Evolutionary conservation across 2,888 invertebrate genomes (phyloP).

Genomic region (Mythimna vitellina): DNA sequence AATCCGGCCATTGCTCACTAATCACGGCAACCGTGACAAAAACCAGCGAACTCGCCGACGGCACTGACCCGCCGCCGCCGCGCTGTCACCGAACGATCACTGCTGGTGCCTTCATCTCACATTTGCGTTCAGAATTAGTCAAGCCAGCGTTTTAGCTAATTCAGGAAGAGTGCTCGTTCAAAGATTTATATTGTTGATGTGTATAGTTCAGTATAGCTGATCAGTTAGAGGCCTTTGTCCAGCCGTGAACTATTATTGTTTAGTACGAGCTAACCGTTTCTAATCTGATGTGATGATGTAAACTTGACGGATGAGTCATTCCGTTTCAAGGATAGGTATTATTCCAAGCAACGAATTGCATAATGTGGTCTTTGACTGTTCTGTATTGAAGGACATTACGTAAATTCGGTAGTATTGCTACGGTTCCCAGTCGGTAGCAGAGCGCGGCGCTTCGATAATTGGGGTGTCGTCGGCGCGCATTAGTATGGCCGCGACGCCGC

Average conservation of each 20-base stretch:
- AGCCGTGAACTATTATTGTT: constrained; percentile 11
- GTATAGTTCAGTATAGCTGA: background rate
- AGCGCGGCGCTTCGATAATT: constrained; percentile 3
- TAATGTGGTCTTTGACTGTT: background rate
- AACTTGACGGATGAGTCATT: background rate
- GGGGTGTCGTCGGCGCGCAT: constrained; percentile 18
- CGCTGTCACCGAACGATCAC: constrained; percentile 58
- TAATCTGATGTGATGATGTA: constrained; percentile 1
- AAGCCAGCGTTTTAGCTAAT: constrained; percentile 31
- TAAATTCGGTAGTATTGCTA: background rate
- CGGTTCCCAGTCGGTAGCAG: background rate
- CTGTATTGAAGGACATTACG: background rate
- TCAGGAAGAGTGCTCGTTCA: constrained; percentile 12
- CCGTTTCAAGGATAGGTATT: background rate
- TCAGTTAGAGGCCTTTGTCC: background rate
- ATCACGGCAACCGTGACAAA: constrained; percentile 44
- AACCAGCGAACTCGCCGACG: constrained; percentile 51
- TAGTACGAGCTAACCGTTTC: background rate
- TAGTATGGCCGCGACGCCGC: constrained; percentile 34
- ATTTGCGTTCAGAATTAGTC: constrained; percentile 47
- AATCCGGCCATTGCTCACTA: background rate
- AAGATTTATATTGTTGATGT: constrained; percentile 18
- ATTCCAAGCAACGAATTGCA: background rate
- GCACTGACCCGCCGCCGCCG: constrained; percentile 42
- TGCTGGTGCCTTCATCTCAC: constrained; percentile 47